These are phyloP conservation scores for Salvelinus alpinus DNA, from an alignment of 2,113 vertebrate species.

Conservation along the genomic window DNA sequence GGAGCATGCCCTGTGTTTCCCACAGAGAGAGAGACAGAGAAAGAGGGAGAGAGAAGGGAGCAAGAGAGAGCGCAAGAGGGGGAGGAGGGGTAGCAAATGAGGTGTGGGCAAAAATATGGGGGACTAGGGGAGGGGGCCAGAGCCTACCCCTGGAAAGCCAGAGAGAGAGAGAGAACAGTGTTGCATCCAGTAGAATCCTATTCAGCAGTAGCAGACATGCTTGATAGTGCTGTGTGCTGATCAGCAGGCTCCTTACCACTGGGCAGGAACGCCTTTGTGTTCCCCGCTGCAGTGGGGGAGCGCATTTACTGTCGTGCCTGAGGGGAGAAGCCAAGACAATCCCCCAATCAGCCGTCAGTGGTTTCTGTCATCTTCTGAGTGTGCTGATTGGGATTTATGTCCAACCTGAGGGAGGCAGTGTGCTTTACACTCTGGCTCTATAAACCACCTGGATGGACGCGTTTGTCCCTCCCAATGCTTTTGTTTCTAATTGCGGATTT, in stretches of 20 bases:
- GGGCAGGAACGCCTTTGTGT: slow-evolving; percentile 57
- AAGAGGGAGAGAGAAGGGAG: slow-evolving; percentile 8
- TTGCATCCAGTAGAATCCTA: slow-evolving; percentile 45
- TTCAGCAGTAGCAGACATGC: slow-evolving; percentile 18
- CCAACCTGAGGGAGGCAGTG: slow-evolving; percentile 48
- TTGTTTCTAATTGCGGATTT: slow-evolving; percentile 15
- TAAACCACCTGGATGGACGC: slow-evolving; percentile 49
- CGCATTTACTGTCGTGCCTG: slow-evolving; percentile 49
- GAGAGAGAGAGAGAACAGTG: slow-evolving; percentile 34
- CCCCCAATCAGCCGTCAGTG: slow-evolving; percentile 44
- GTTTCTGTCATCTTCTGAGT: slow-evolving; percentile 53
- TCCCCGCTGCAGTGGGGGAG: slow-evolving; percentile 59
- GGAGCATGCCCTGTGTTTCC: slow-evolving; percentile 1
- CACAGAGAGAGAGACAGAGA: background rate
- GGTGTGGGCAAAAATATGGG: slow-evolving; percentile 61
- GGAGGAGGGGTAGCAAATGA: slow-evolving; percentile 58
- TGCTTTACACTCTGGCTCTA: slow-evolving; percentile 32
- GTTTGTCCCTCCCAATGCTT: background rate
- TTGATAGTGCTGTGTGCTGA: slow-evolving; percentile 19
- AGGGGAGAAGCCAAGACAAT: slow-evolving; percentile 54
- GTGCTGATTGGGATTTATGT: slow-evolving; percentile 62
- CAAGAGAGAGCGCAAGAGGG: slow-evolving; percentile 23
- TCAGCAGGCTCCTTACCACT: too few species aligned
- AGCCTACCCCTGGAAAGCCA: too few species aligned
- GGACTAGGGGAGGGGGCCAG: slow-evolving; percentile 50